These are phyloP conservation scores for Sus scrofa DNA, from an alignment of 2,113 vertebrate species.

Conservation along the genomic window DNA sequence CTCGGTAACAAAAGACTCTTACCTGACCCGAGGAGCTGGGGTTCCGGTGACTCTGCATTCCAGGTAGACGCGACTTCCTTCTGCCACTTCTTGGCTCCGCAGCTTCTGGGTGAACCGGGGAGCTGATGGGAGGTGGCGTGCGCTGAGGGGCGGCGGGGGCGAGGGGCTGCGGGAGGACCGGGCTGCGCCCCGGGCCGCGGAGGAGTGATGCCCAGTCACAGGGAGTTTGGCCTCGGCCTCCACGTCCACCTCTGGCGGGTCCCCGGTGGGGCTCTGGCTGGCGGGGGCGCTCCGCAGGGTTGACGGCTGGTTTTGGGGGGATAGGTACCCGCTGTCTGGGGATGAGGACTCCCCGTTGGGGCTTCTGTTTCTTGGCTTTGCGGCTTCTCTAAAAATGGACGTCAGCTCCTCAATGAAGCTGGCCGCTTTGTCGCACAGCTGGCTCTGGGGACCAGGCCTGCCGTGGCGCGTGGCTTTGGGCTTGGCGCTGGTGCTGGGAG, in stretches of 20 bases:
- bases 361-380: conserved; percentile 88
- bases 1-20: conserved; percentile 30
- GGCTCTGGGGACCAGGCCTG: conserved; percentile 88
- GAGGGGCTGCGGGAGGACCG: not conserved
- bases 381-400: conserved; percentile 94
- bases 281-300: conserved; percentile 60
- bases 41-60: conserved; percentile 95
- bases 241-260: conserved; percentile 72
- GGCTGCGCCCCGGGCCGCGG: conserved; percentile 54
- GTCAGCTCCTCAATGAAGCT: conserved; percentile 97
- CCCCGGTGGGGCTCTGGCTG: conserved; percentile 81
- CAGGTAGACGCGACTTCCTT: conserved; percentile 94
- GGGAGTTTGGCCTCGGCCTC: conserved; percentile 72
- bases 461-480: conserved; percentile 76
- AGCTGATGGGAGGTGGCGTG: conserved; percentile 80
- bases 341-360: conserved; percentile 96
- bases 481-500: conserved; percentile 50
- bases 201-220: not conserved
- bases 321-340: conserved; percentile 97
- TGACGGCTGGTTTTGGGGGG: conserved; percentile 90
- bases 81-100: conserved; percentile 96
- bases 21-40: conserved; percentile 94
- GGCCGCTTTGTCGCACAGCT: conserved; percentile 94
- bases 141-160: conserved; percentile 47
- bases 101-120: conserved; percentile 96